phyloP scores from a whole-genome alignment of 2,888 invertebrate species.

The Andrena trimmerana region DNA sequence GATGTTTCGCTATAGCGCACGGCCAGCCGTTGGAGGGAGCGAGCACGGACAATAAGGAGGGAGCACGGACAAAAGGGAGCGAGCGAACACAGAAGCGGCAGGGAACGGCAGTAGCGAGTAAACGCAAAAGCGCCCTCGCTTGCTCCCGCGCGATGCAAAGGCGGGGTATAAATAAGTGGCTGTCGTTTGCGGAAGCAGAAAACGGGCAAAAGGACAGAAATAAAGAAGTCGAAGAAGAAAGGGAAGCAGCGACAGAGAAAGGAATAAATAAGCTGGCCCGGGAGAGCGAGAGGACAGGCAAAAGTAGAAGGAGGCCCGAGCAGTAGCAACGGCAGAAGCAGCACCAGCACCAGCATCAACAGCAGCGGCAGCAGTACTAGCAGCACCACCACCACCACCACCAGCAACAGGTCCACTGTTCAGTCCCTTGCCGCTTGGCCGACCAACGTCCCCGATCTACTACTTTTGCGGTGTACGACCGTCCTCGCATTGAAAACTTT shows the following conservation, averaged over 20 bases:
- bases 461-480: slow-evolving; percentile 77
- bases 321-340: slow-evolving; percentile 48
- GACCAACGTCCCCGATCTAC: slow-evolving; percentile 72
- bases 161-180: slow-evolving; percentile 85
- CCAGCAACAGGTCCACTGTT: slow-evolving; percentile 50
- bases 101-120: slow-evolving; percentile 71
- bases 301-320: slow-evolving; percentile 58
- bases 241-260: slow-evolving; percentile 81
- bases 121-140: slow-evolving; percentile 82
- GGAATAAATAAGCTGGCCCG: slow-evolving; percentile 82
- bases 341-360: slow-evolving; percentile 43
- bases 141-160: slow-evolving; percentile 83
- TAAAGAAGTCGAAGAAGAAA: slow-evolving; percentile 77
- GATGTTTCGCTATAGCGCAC: slow-evolving; percentile 56
- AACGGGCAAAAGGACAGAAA: slow-evolving; percentile 84
- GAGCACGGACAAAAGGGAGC: slow-evolving; percentile 41
- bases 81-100: slow-evolving; percentile 55
- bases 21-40: slow-evolving; percentile 6
- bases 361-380: slow-evolving; percentile 58
- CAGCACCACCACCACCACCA: slow-evolving; percentile 29
- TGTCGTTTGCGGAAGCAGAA: slow-evolving; percentile 85
- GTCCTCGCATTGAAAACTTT: slow-evolving; percentile 74
- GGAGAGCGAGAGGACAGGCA: slow-evolving; percentile 73
- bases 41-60: slow-evolving; percentile 9
- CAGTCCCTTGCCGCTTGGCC: slow-evolving; percentile 65